Evolutionary conservation across 1,140 invertebrate species (phyloP).

Genomic region (Heliconius melpomene): DNA sequence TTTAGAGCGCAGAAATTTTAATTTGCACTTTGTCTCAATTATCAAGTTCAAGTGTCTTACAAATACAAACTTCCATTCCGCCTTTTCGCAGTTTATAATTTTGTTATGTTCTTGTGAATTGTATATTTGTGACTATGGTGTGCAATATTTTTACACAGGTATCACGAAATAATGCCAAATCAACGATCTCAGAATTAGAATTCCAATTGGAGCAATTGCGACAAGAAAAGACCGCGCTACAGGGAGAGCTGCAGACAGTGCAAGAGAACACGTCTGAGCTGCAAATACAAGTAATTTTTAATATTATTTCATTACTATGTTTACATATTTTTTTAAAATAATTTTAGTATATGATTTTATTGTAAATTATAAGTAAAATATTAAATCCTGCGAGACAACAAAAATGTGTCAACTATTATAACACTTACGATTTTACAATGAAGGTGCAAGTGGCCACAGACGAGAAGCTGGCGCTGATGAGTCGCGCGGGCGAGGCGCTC

Average conservation of each 20-base stretch:
- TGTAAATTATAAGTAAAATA: too few species aligned
- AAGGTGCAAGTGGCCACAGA: conserved; percentile 74
- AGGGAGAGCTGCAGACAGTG: conserved; percentile 86
- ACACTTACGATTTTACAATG: neutral
- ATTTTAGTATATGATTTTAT: too few species aligned
- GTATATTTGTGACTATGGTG: too few species aligned
- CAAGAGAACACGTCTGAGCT: conserved; percentile 88
- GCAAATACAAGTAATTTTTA: conserved; percentile 84
- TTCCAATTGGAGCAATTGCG: conserved; percentile 87
- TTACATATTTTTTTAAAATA: too few species aligned
- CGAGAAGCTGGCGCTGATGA: conserved; percentile 73
- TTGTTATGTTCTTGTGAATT: too few species aligned
- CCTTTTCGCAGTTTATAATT: too few species aligned
- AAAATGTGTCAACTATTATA: neutral
- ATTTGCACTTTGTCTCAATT: too few species aligned
- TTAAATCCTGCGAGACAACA: too few species aligned
- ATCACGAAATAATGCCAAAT: conserved; percentile 91
- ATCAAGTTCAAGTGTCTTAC: too few species aligned
- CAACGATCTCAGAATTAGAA: conserved; percentile 89
- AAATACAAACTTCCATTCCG: too few species aligned
- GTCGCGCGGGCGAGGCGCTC: conserved; percentile 69
- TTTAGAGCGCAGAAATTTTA: too few species aligned
- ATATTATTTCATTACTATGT: neutral
- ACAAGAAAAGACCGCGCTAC: conserved; percentile 86
- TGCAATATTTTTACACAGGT: conserved; percentile 70